Evolutionary conservation across 2,888 invertebrate species (phyloP), one percentile per base, ranked within the genome.

Genomic region (Lymantria monacha): DNA sequence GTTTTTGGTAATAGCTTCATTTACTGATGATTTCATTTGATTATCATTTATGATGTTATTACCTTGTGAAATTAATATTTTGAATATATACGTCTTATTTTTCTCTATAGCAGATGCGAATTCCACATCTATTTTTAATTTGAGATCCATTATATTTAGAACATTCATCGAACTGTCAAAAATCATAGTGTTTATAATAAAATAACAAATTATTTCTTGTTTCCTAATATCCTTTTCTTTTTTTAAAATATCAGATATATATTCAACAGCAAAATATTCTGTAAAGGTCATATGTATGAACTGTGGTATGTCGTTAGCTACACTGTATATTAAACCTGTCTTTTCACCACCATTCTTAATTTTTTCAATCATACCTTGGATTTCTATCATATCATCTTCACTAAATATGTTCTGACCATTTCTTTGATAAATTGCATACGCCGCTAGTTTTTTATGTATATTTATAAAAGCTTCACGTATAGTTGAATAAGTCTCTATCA

Each of bases 371-470:
- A 48, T 48, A 30, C 12, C 9, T 9, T 15, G 37, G 3, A 47
- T 53, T n/a, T 41, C 42, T 10, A 48, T 14, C 13, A 53, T 12
- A n/a, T 48, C 41, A 9, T 37, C 11, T 40, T 53, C 43, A 30
- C 22, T 42, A 30, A 51, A 48, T 41, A 51, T 40, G 8, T 50
- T 12, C 14, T 45, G 33, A 8, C 47, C 11, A 3, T 38, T 12
- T 14, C 40, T 49, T 1, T 14, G n/a, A 22, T 44, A 59, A 15
- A 48, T 31, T 5, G 13, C 44, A 14, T 55, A 54, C 2, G 50
- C 56, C 1, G 50, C 58, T 10, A 58, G 9, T 14, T 49, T 56
- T 38, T 47, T 53, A 30, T 57, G 58, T 15, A 10, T 45, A 3
- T 12, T 13, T 12, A 48, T 33, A 46, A 43, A 40, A 9, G 46